Evolutionary conservation across 2,797 vertebrate species (phyloP).

Genomic region (Falco novaeseelandiae): DNA sequence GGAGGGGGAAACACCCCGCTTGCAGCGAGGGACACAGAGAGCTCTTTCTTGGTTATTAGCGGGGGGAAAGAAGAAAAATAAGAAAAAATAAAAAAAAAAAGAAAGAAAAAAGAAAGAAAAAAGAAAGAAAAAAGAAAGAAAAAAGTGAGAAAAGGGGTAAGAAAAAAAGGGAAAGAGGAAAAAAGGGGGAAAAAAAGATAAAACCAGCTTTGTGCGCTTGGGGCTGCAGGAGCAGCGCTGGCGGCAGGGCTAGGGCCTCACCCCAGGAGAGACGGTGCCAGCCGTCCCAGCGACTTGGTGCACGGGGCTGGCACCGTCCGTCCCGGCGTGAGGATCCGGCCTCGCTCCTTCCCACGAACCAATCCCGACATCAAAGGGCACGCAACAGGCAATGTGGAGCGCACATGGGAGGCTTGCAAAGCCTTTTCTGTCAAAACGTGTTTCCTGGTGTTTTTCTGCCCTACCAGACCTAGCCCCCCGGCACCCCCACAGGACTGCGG

Average conservation of each 20-base stretch:
- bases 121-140: too few species aligned
- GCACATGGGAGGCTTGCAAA: constrained; percentile 69
- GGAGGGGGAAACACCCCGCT: neutral
- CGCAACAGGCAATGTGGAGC: constrained; percentile 69
- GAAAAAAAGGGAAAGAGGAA: neutral
- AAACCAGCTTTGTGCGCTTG: rapidly evolving
- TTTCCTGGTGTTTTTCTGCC: constrained; percentile 65
- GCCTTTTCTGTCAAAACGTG: constrained; percentile 65
- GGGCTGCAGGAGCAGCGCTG: neutral
- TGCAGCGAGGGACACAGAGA: neutral
- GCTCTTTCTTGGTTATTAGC: neutral
- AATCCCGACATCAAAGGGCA: constrained; percentile 74
- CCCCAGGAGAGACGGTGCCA: rapidly evolving
- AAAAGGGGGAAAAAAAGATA: rapidly evolving
- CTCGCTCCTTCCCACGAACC: constrained; percentile 44
- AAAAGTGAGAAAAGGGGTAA: too few species aligned
- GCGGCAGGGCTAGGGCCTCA: neutral
- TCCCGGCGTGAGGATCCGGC: neutral
- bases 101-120: too few species aligned
- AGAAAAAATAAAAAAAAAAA: rapidly evolving
- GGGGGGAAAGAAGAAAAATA: rapidly evolving
- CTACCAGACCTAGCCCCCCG: neutral
- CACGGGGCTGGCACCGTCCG: rapidly evolving
- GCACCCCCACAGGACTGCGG: neutral
- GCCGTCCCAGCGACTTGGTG: rapidly evolving